phyloP scores from a whole-genome alignment of 2,888 invertebrate genomes.

The Apamea crenata region DNA sequence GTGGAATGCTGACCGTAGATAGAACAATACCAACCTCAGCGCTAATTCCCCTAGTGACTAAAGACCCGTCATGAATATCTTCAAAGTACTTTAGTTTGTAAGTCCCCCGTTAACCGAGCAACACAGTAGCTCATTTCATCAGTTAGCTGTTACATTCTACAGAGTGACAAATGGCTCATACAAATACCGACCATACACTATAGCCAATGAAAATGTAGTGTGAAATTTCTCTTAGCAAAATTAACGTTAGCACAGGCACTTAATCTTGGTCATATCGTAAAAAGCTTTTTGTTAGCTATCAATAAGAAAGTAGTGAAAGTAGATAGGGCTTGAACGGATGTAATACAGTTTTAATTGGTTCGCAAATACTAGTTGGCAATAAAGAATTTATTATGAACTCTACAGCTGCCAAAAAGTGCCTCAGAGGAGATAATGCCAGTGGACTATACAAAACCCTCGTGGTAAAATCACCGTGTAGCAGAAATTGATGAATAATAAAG shows the following conservation, averaged over 20 bases:
- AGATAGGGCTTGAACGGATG: slow-evolving; percentile 15
- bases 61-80: slow-evolving; percentile 29
- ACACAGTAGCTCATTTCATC: slow-evolving; percentile 46
- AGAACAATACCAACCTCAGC: slow-evolving; percentile 19
- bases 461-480: background rate
- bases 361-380: slow-evolving; percentile 3
- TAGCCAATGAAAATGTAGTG: slow-evolving; percentile 10
- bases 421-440: background rate
- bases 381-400: background rate
- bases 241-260: slow-evolving; percentile 42
- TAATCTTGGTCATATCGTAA: slow-evolving; percentile 69
- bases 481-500: slow-evolving; percentile 22
- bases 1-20: background rate
- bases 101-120: background rate
- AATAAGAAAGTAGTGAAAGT: slow-evolving; percentile 79
- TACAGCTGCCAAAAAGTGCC: background rate
- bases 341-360: slow-evolving; percentile 17
- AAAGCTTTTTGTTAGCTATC: slow-evolving; percentile 71
- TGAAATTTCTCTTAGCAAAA: slow-evolving; percentile 25
- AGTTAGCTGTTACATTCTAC: slow-evolving; percentile 39
- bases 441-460: background rate
- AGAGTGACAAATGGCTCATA: slow-evolving; percentile 27
- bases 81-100: slow-evolving; percentile 11
- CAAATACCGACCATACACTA: background rate
- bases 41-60: background rate